A percentile compares a stretch with the other conserved stretches of the same genome.
Evolutionary conservation across 1,140 invertebrate species (phyloP).

Genomic region (Saxidomus purpurata): DNA sequence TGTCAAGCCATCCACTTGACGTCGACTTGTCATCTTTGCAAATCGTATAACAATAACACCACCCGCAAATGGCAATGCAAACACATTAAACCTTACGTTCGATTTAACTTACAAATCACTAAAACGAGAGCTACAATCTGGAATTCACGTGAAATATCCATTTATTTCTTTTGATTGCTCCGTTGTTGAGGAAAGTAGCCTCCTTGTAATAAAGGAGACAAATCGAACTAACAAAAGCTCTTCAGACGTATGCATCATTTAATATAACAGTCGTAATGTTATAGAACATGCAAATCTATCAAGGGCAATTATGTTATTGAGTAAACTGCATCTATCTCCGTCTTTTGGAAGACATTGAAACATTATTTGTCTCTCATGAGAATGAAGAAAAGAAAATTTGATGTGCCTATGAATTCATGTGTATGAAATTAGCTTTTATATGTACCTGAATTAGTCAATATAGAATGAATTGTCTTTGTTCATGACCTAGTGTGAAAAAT

Average conservation of each 20-base stretch:
- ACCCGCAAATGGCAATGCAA: slow-evolving; percentile 48
- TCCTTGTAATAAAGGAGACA: slow-evolving; percentile 57
- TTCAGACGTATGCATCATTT: slow-evolving; percentile 57
- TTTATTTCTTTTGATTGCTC: slow-evolving; percentile 46
- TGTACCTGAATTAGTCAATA: too few species aligned
- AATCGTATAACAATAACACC: slow-evolving; percentile 42
- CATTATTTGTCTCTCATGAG: too few species aligned
- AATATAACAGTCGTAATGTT: slow-evolving; percentile 31
- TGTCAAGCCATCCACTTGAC: slow-evolving; percentile 34
- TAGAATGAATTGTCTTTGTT: too few species aligned
- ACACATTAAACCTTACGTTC: slow-evolving; percentile 61
- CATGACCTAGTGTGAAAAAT: too few species aligned
- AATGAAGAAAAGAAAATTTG: too few species aligned
- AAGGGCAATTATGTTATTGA: neutral
- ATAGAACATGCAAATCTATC: slow-evolving; percentile 23
- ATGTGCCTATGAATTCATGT: too few species aligned
- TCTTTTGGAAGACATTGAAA: neutral
- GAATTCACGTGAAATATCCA: slow-evolving; percentile 44
- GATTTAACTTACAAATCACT: slow-evolving; percentile 67
- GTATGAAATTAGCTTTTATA: too few species aligned
- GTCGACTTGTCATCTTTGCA: slow-evolving; percentile 36
- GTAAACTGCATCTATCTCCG: neutral
- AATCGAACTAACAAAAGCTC: neutral
- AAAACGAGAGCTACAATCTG: slow-evolving; percentile 16
- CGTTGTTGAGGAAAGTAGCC: slow-evolving; percentile 50